Conservation (phyloP, 2,888 invertebrate genomes). For the Cotesia congregata region DNA sequence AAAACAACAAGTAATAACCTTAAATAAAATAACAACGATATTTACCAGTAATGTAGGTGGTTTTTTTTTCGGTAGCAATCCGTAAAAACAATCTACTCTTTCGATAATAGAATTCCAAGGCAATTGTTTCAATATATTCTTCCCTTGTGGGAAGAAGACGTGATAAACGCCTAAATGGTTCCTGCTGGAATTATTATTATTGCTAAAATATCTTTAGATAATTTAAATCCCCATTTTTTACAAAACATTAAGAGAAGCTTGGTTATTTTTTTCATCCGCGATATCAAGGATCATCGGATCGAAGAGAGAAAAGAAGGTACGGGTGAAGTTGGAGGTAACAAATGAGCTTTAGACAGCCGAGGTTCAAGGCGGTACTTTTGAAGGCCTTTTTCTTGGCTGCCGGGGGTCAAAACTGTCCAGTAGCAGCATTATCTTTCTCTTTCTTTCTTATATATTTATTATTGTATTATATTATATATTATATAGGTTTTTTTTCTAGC, state of each 20-base stretch:
- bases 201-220: constrained; percentile 28
- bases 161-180: constrained; percentile 48
- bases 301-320: constrained; percentile 28
- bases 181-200: not conserved
- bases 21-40: constrained; percentile 9
- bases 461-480: not conserved
- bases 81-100: constrained; percentile 61
- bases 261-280: not conserved
- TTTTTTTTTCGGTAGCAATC: constrained; percentile 64
- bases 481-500: constrained; percentile 32
- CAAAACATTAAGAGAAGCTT: not conserved
- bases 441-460: constrained; percentile 34
- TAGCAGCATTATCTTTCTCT: constrained; percentile 55
- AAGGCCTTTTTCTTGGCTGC: constrained; percentile 60
- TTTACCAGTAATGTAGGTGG: not conserved
- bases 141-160: not conserved
- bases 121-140: constrained; percentile 24
- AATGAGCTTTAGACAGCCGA: constrained; percentile 64
- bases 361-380: constrained; percentile 64
- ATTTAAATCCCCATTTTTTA: constrained; percentile 39
- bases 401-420: constrained; percentile 60
- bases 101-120: constrained; percentile 14
- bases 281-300: constrained; percentile 15
- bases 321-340: constrained; percentile 57
- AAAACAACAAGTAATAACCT: not conserved